Conservation (phyloP, 1,140 invertebrate genomes). For the Telenomus remus region DNA sequence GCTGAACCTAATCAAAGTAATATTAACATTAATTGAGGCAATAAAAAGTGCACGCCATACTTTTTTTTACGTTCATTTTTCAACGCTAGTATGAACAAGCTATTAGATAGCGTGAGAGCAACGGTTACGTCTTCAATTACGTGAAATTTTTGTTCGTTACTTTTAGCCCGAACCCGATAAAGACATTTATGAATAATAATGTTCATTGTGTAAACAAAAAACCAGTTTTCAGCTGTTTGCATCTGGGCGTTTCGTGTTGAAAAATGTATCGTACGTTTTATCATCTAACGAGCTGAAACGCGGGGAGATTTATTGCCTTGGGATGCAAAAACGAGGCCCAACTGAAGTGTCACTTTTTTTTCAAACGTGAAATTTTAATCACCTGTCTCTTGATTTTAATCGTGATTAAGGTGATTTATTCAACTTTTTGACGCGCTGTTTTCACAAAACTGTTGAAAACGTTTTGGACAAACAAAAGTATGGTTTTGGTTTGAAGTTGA, state of each 20-base stretch:
- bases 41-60: slow-evolving; percentile 17
- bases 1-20: slow-evolving; percentile 10
- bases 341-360: no score
- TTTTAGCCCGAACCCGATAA: slow-evolving; percentile 35
- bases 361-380: no score
- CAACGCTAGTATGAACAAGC: slow-evolving; percentile 28
- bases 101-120: slow-evolving; percentile 38
- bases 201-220: slow-evolving; percentile 21
- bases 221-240: slow-evolving; percentile 1
- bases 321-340: no score
- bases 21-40: slow-evolving; percentile 24
- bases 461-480: no score
- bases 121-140: slow-evolving; percentile 23
- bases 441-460: no score
- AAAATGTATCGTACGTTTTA: background rate
- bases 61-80: slow-evolving; percentile 20
- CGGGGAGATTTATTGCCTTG: no score
- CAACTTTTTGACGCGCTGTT: no score
- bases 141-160: slow-evolving; percentile 10
- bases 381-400: no score
- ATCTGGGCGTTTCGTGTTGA: slow-evolving; percentile 1
- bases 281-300: no score
- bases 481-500: no score
- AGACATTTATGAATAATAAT: slow-evolving; percentile 42
- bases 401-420: no score